A percentile compares a stretch with the other conserved stretches of the same genome.
These are phyloP conservation scores for Ctenicera cuprea DNA, from an alignment of 2,888 invertebrate species.

Conservation along the genomic window DNA sequence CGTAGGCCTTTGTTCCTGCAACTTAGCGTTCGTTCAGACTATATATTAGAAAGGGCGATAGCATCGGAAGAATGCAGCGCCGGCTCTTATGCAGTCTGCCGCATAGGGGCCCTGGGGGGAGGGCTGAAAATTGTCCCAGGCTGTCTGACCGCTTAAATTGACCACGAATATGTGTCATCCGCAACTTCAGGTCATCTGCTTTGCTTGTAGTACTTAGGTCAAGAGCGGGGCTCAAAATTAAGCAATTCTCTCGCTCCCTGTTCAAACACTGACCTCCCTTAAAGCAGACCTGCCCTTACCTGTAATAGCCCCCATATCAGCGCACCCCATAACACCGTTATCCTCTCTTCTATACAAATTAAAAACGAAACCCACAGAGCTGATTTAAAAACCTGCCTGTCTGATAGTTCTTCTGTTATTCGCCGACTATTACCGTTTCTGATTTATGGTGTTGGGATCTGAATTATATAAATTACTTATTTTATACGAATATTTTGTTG, in stretches of 20 bases:
- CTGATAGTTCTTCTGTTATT: conserved; percentile 39
- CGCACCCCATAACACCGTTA: conserved; percentile 45
- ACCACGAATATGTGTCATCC: conserved; percentile 42
- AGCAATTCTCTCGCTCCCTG: conserved; percentile 14
- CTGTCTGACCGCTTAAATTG: conserved; percentile 51
- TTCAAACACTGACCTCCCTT: conserved; percentile 38
- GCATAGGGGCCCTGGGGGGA: conserved; percentile 43
- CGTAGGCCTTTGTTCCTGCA: conserved; percentile 60
- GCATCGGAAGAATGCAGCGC: conserved; percentile 66
- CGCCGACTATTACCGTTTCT: conserved; percentile 44
- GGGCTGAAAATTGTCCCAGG: conserved; percentile 46
- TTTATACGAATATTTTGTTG: conserved; percentile 30
- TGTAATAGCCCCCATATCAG: conserved; percentile 35
- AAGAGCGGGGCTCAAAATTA: conserved; percentile 13
- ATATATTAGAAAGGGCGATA: conserved; percentile 66
- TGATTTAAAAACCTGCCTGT: conserved; percentile 41
- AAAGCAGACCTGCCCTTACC: conserved; percentile 32
- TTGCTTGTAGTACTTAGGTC: background rate
- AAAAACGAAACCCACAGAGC: conserved; percentile 33
- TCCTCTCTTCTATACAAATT: conserved; percentile 39
- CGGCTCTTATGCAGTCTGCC: conserved; percentile 54
- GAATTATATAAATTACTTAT: conserved; percentile 46
- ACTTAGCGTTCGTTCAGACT: conserved; percentile 60
- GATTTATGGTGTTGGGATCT: conserved; percentile 45
- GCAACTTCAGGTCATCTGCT: conserved; percentile 28